These are phyloP conservation scores for Probosciger aterrimus DNA, from an alignment of 2,113 vertebrate species.

Conservation along the genomic window DNA sequence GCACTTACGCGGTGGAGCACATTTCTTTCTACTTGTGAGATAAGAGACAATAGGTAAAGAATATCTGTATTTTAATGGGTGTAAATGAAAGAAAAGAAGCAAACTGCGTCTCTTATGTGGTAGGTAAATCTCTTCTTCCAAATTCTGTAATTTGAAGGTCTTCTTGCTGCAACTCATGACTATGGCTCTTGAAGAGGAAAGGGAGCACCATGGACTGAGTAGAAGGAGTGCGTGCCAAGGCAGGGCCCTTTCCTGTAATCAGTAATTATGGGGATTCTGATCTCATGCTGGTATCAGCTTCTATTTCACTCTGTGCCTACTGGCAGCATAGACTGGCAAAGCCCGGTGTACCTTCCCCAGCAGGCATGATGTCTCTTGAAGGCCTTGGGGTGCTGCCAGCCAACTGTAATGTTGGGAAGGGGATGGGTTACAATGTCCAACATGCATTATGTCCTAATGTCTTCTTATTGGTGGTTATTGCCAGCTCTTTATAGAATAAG, in stretches of 20 bases:
- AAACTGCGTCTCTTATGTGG: not conserved
- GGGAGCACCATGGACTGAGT: rapidly evolving
- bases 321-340: not conserved
- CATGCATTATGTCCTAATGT: rapidly evolving
- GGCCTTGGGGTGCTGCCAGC: too few relatives aligned
- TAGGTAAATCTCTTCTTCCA: too few relatives aligned
- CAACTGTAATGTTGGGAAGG: not conserved
- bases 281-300: not conserved
- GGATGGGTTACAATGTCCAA: not conserved
- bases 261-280: not conserved
- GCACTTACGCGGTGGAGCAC: not conserved
- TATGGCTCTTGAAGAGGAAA: not conserved
- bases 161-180: not conserved
- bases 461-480: not conserved
- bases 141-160: not conserved
- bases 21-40: not conserved
- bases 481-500: not conserved
- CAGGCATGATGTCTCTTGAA: not conserved
- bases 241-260: not conserved
- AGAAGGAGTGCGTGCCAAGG: not conserved
- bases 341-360: not conserved
- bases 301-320: not conserved
- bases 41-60: not conserved
- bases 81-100: not conserved
- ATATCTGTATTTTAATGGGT: not conserved